phyloP scores from a whole-genome alignment of 1,140 invertebrate species.

The Teleopsis dalmanni region DNA sequence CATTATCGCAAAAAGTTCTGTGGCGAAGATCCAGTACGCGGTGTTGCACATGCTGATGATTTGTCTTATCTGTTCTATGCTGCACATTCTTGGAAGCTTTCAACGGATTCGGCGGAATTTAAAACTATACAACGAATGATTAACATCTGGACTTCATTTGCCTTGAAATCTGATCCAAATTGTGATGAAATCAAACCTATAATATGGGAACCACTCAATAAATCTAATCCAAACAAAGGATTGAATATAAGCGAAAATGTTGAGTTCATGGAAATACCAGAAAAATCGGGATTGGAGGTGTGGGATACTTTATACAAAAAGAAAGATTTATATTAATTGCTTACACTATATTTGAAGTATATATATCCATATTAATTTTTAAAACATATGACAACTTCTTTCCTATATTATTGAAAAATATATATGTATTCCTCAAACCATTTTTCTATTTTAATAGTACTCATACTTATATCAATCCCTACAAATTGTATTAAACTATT shows the following conservation, averaged over 20 bases:
- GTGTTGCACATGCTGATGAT: constrained; percentile 56
- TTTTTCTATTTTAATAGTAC: too few relatives aligned
- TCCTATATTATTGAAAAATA: too few relatives aligned
- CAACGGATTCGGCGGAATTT: constrained; percentile 29
- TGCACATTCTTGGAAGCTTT: constrained; percentile 38
- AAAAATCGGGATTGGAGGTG: constrained; percentile 28
- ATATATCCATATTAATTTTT: too few relatives aligned
- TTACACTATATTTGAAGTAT: too few relatives aligned
- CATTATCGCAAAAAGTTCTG: constrained; percentile 35
- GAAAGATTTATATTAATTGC: too few relatives aligned
- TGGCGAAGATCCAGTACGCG: constrained; percentile 23
- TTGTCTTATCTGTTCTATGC: constrained; percentile 55
- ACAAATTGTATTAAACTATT: too few relatives aligned
- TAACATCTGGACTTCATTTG: constrained; percentile 44
- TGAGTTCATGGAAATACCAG: constrained; percentile 29
- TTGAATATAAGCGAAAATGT: constrained; percentile 35
- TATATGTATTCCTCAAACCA: too few relatives aligned
- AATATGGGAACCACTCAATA: constrained; percentile 28
- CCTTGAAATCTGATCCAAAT: constrained; percentile 38
- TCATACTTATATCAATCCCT: too few relatives aligned
- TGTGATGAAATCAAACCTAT: constrained; percentile 19
- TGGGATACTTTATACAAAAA: constrained; percentile 35
- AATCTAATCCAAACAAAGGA: constrained; percentile 12
- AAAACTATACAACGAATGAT: constrained; percentile 37
- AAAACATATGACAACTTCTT: too few relatives aligned